Evolutionary conservation across 2,888 invertebrate species (phyloP).

Genomic region (Agapetus fuscipes): DNA sequence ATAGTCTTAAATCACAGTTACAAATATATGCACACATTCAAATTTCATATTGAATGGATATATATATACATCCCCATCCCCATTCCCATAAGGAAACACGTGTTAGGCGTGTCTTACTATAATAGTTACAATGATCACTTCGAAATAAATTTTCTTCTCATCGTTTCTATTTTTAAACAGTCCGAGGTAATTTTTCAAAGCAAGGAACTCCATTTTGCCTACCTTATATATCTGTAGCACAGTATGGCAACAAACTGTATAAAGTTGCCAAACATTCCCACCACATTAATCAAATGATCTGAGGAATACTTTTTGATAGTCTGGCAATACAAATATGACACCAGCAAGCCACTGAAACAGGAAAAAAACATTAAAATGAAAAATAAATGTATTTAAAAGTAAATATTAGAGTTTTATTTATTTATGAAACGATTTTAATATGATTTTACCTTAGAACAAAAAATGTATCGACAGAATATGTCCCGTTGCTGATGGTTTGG

Average conservation of each 20-base stretch:
- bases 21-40: too few relatives aligned
- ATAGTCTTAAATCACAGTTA: too few relatives aligned
- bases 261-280: constrained; percentile 38
- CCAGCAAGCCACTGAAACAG: constrained; percentile 45
- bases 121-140: too few relatives aligned
- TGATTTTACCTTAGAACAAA: constrained; percentile 49
- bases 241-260: constrained; percentile 44
- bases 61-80: too few relatives aligned
- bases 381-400: neutral
- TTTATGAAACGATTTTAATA: neutral
- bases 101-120: too few relatives aligned
- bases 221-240: constrained; percentile 49
- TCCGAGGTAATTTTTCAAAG: too few relatives aligned
- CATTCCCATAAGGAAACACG: too few relatives aligned
- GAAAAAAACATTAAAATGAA: neutral
- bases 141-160: too few relatives aligned
- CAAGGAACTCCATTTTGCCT: too few relatives aligned
- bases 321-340: constrained; percentile 52
- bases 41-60: too few relatives aligned
- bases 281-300: constrained; percentile 38
- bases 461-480: constrained; percentile 50
- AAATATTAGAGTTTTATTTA: neutral
- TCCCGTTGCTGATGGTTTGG: constrained; percentile 44
- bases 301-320: constrained; percentile 40
- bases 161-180: too few relatives aligned